Evolutionary conservation across 1,140 invertebrate genomes (phyloP), one percentile per base, ranked within the genome.

Genomic region (Gryon sp.): DNA sequence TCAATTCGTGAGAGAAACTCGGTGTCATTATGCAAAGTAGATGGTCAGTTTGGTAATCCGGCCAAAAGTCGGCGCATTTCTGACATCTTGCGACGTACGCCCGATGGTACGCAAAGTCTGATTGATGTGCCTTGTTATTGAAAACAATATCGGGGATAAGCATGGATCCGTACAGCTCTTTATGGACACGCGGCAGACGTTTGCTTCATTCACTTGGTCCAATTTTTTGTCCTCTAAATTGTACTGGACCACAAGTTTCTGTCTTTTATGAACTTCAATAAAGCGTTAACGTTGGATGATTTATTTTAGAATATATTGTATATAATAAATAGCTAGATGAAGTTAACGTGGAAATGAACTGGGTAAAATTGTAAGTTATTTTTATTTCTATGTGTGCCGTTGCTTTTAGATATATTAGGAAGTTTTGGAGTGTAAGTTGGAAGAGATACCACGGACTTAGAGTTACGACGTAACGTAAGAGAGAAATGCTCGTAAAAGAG

Each of bases 21-120:
- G 43, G 77, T 43, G 83, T 86, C 86, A 84, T 88, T 88, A 88
- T 88, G 86, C 85, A 88, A 88, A 88, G 66, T 70, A 86, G 86
- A 88, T 87, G 86, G 87, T 87, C 87, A 87, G 83, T 83, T 80
- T 74, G 60, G 82, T 83, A 82, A 87, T 87, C 84, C 83, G 9
- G 78, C 38, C 59, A 68, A 62, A 81, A 79, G 82, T 83, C 80
- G 81, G 66, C 83, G 53, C 46, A 81, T 87, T 85, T 81, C 60
- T 79, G 82, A 85, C 86, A 87, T 87, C 83, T 83, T 85, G 84
- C 80, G 79, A 69, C 70, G 76, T 78, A 69, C 60, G 53, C 41
- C 38, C 60, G 22, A 38, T 46, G 57, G 53, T 45, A 55, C 55
- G 52, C 81, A 84, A 87, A 84, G 82, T 85, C 85, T 88, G 86